These are phyloP conservation scores for Lasiurus cinereus DNA, from an alignment of 2,113 vertebrate genomes.

Conservation along the genomic window DNA sequence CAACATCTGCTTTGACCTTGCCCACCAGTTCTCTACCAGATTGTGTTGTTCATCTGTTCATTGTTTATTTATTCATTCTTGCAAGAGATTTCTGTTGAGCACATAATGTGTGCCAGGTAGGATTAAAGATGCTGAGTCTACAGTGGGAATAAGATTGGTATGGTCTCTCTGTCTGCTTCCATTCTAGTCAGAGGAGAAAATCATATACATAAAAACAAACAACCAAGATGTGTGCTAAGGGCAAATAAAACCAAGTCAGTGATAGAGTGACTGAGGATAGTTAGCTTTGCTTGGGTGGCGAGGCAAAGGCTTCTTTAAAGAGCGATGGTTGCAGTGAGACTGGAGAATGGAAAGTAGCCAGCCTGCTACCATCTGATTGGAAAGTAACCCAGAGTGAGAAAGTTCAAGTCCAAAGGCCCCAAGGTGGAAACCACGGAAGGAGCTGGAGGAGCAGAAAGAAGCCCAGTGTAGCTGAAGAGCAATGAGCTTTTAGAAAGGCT, in stretches of 20 bases:
- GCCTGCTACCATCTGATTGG: not conserved
- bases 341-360: not conserved
- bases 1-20: not conserved
- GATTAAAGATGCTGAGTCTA: not conserved
- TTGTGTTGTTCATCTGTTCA: slow-evolving; percentile 9
- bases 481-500: not conserved
- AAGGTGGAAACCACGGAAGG: not conserved
- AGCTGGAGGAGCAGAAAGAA: not conserved
- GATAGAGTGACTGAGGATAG: not conserved
- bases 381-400: not conserved
- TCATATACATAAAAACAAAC: not conserved
- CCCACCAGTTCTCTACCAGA: not conserved
- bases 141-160: not conserved
- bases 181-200: not conserved
- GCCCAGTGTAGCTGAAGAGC: not conserved
- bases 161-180: not conserved
- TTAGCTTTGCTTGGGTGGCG: not conserved
- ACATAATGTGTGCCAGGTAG: not conserved
- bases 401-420: not conserved
- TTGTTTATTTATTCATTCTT: not conserved
- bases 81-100: not conserved
- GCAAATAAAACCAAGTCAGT: slow-evolving; percentile 18
- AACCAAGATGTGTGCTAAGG: not conserved
- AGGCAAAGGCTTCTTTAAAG: not conserved
- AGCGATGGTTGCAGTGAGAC: not conserved